Base-by-base conservation (phyloP, 2,888 invertebrate species). In the Parascotia fuliginaria region DNA sequence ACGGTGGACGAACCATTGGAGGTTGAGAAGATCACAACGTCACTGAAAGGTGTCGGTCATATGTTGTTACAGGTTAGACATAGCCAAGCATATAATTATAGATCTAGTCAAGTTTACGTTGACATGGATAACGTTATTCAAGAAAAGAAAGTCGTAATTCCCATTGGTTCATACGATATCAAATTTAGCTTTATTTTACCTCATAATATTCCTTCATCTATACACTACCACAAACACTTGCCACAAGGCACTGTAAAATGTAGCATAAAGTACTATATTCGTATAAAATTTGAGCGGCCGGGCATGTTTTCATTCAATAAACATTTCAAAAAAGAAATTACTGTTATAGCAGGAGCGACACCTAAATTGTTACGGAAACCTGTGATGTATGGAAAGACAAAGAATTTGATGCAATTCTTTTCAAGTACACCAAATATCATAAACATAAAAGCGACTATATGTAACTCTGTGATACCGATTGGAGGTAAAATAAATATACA, bases 201-300 rank as follows among this genome's bases (percentile, higher is more conserved):
- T 0, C 34, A 58, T 1, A 63, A 68, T 37, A 49, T 77, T 47
- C 79, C 79, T 7, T 47, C 70, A 0, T 57, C 73, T 1, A 51
- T 75, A 15, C 36, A 64, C 3, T 75, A 63, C 29, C 14, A 19
- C 0, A 56, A 57, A 24, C 11, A 34, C 0, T 40, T 51, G 2
- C 15, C 40, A 1, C 38, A 36, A 12, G 65, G 65, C 7, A 37
- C 33, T 9, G 46, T 75, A 2, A 42, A 43, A 1, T 75, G 78
- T 27, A 38, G 54, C 0, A 78, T 81, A 4, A 55, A 49, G 7
- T 81, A 81, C 36, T 67, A 78, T 29, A 50, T 81, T n/a, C 65
- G 70, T 1, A 76, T 78, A 14, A 77, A 72, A 60, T 79, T 81
- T 14, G 71, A 75, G 14, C 71, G 59, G 40, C 66, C 72, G 0